Base-by-base conservation (phyloP, 2,113 vertebrate species). In the Oreochromis niloticus region DNA sequence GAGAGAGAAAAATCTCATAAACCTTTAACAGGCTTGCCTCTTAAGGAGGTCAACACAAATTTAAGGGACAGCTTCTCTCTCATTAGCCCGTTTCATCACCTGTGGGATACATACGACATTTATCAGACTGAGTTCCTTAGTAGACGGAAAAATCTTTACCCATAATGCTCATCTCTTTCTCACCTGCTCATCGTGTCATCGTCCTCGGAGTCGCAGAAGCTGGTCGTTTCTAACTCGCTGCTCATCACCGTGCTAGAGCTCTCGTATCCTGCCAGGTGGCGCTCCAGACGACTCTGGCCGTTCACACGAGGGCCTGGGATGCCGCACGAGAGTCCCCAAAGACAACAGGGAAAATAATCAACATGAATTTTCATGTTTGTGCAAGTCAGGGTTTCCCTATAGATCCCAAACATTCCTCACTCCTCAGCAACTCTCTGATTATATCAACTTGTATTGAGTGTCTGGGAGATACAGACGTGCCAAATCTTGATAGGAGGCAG, bases 151-250 rank as follows among this genome's bases (percentile, higher is more conserved):
- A 30, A 5, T 30, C 5, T 30, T 30, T 22, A 13, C 22, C 13
- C 16, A 17, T 13, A 17, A 14, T 14, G 32, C 6, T 14, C 2
- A 12, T 32, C 16, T 6, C 3, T 16, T 63, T 50, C 85, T 66
- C 54, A 98, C 97, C 97, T 97, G 96, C 97, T 98, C 97, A 97
- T 97, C 87, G 97, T 96, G 90, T 98, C 98, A 0, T 98, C 98
- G 4, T 98, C 98, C 1, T 98, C 98, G 0, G 97, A 98, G 91
- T 98, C 98, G 6, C 97, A 98, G 93, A 98, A 96, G 90, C 97
- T 98, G 87, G 97, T 98, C 14, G 97, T 97, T 82, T 98, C 98
- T 80, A 98, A 94, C 92, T 98, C 98, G 27, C 98, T 98, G 95
- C 97, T 98, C 96, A 98, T 96, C 48, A 98, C 96, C 0, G 97